phyloP scores from a whole-genome alignment of 2,888 invertebrate genomes.

The Spilosoma lubricipeda region DNA sequence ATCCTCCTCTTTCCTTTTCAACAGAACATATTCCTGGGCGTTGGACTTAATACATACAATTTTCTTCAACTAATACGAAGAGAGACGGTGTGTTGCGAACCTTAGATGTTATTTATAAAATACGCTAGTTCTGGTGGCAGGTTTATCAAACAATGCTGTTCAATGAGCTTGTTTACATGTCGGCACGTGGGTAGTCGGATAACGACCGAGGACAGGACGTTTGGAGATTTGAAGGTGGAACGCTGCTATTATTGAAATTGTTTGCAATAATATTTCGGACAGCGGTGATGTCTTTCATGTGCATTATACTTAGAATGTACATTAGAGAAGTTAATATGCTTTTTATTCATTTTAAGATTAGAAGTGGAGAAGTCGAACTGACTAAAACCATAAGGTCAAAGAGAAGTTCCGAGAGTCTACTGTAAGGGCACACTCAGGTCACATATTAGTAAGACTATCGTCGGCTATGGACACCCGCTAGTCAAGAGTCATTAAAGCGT shows the following conservation, averaged over 20 bases:
- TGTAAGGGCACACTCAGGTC: too few relatives aligned
- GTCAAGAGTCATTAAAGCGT: too few relatives aligned
- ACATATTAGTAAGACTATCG: too few relatives aligned
- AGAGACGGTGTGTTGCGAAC: slow-evolving; percentile 6
- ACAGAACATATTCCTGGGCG: neutral
- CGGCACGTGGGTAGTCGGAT: slow-evolving; percentile 51
- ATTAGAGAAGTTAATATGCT: neutral
- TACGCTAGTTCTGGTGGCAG: slow-evolving; percentile 31
- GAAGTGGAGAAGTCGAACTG: too few relatives aligned
- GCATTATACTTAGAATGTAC: neutral
- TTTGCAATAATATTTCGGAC: neutral
- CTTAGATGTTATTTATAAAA: slow-evolving; percentile 47
- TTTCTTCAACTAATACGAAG: neutral
- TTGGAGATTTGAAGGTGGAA: slow-evolving; percentile 30
- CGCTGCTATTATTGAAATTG: neutral
- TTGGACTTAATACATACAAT: neutral
- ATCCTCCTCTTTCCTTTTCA: neutral
- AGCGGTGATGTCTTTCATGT: neutral
- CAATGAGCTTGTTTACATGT: slow-evolving; percentile 57
- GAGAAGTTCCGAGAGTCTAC: too few relatives aligned
- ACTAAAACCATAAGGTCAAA: too few relatives aligned
- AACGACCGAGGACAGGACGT: slow-evolving; percentile 30
- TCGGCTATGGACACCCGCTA: too few relatives aligned
- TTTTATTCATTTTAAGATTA: too few relatives aligned
- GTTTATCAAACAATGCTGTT: slow-evolving; percentile 53